These are phyloP conservation scores for Guaruba guarouba DNA, from an alignment of 2,113 vertebrate genomes.

Conservation along the genomic window DNA sequence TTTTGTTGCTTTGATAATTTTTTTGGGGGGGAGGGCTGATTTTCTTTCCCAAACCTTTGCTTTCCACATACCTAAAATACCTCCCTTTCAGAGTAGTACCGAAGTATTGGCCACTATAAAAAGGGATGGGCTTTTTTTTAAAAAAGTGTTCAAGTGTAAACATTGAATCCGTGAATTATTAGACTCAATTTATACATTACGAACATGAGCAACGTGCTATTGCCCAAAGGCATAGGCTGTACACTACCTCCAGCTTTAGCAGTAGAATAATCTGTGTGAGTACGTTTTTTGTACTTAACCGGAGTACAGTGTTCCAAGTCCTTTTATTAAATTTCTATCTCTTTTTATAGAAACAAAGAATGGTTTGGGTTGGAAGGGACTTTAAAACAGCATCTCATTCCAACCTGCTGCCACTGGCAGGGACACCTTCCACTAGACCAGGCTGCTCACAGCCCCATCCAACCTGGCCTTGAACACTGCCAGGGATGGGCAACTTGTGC, in stretches of 20 bases:
- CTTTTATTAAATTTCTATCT: not conserved
- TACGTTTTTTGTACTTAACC: not conserved
- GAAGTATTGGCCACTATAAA: not conserved
- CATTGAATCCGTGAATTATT: not conserved
- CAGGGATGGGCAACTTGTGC: not conserved
- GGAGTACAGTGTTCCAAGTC: no score
- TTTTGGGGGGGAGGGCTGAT: no score
- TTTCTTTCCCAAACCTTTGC: not conserved
- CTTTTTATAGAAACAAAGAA: not conserved
- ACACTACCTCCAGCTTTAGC: not conserved
- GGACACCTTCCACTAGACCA: not conserved
- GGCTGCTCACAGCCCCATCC: not conserved
- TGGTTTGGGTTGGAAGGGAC: not conserved
- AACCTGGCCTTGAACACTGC: not conserved
- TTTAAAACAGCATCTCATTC: not conserved
- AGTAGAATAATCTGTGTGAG: not conserved
- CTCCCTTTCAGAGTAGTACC: not conserved
- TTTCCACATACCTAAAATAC: not conserved
- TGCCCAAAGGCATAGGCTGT: not conserved
- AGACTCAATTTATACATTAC: not conserved
- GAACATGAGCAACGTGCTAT: not conserved
- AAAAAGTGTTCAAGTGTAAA: not conserved
- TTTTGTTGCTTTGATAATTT: not conserved
- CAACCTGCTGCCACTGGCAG: not conserved
- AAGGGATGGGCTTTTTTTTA: accelerated